Conservation (phyloP, 2,113 vertebrate genomes). For the Lucifuga dentata region DNA sequence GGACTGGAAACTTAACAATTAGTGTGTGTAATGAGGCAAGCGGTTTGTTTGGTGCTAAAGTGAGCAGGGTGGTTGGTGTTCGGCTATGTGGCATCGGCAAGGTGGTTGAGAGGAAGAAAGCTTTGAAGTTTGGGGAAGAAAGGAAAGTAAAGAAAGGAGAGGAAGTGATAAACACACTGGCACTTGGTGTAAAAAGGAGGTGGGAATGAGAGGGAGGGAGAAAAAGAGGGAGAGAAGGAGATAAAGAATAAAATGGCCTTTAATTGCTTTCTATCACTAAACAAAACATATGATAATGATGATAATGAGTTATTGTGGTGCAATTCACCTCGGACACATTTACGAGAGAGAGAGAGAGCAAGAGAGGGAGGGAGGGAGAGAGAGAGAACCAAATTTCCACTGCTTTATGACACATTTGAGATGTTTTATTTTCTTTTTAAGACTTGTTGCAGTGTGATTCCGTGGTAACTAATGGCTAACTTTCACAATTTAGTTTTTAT, state of each 20-base stretch:
- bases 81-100: conserved; percentile 61
- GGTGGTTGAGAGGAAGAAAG: conserved; percentile 22
- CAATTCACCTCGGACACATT: too few species aligned
- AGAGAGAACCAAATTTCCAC: too few species aligned
- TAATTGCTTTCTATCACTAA: too few species aligned
- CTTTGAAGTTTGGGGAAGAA: conserved; percentile 61
- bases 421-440: conserved; percentile 32
- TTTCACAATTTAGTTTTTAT: conserved; percentile 36
- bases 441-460: conserved; percentile 23
- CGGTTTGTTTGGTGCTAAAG: conserved; percentile 65
- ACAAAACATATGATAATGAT: too few species aligned
- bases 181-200: conserved; percentile 19
- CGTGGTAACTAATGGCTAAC: conserved; percentile 38
- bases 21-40: conserved; percentile 69
- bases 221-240: background rate
- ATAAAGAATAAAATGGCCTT: background rate
- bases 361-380: background rate
- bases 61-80: conserved; percentile 57
- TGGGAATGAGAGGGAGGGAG: conserved; percentile 19
- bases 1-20: conserved; percentile 68
- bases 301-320: too few species aligned
- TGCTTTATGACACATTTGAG: conserved; percentile 34
- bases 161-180: conserved; percentile 59
- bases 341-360: conserved; percentile 3
- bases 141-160: conserved; percentile 40